Evolutionary conservation across 1,140 invertebrate genomes (phyloP), one percentile per base, ranked within the genome.

Genomic region (Drosophila ogumai): DNA sequence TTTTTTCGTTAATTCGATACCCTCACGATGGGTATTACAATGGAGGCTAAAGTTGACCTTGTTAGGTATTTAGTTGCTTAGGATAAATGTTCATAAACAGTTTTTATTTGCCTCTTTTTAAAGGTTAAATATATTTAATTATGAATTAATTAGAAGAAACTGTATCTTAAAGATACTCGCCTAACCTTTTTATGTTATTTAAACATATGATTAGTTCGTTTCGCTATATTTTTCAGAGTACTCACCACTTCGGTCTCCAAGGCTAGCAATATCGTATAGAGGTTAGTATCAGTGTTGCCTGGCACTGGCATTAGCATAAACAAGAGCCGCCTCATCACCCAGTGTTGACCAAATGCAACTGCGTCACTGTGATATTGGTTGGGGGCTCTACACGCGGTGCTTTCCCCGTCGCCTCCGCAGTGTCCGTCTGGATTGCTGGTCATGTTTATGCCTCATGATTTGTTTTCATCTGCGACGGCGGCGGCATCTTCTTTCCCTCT

Each of bases 391-490:
- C 22, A 22, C 22, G 22, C 22, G 22, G 22, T 61, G 61, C 69
- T 80, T 75, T 59, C 46, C 60, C 55, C 67, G 59, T 28, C 34
- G 54, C 66, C 46, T 65, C 49, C 66, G 43, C 46, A 38, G 13
- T 10, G 17, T 57, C 47, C 55, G 58, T 32, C 49, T 67, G 63
- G 57, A 60, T 47, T 68, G 77, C 61, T 67, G 58, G 43, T 74
- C 82, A 87, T 72, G 79, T 76, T 81, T 67, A 82, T 82, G 63
- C 75, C 75, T 67, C 79, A 87, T 86, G 79, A 82, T 87, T 86
- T 78, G 68, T 65, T 86, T 65, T 78, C 44, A 47, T 78, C 74
- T 81, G 47, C 74, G 25, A 7, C 22, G 41, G 9, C 17, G 34
- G 64, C 50, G 12, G 52, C 65, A 71, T 56, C 67, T 12, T 32